A percentile compares a stretch with the other conserved stretches of the same genome.
Evolutionary conservation across 2,797 vertebrate genomes (phyloP).

Genomic region (Neomorphus geoffroyi): DNA sequence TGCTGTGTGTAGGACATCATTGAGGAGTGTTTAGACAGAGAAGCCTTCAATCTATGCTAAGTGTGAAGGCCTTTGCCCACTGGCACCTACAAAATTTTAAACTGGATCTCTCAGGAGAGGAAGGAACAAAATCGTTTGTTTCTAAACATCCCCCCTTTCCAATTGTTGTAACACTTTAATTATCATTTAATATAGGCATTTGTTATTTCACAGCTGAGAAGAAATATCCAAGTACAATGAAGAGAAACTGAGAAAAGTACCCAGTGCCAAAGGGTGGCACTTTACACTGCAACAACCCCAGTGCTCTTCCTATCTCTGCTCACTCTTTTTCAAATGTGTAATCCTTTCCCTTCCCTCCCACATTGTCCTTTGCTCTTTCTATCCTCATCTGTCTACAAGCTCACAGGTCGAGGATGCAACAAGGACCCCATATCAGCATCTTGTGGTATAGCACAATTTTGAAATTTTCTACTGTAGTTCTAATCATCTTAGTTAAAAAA

Average conservation of each 20-base stretch:
- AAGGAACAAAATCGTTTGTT: background rate
- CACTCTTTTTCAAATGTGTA: background rate
- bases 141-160: background rate
- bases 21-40: background rate
- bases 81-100: background rate
- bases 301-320: background rate
- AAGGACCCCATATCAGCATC: background rate
- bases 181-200: background rate
- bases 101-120: background rate
- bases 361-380: background rate
- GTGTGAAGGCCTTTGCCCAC: background rate
- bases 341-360: background rate
- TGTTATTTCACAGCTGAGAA: conserved; percentile 8
- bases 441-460: background rate
- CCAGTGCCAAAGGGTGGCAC: background rate
- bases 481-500: background rate
- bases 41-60: background rate
- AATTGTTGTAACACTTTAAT: background rate
- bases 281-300: background rate
- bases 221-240: background rate
- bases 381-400: background rate
- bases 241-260: background rate
- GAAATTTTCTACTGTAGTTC: background rate
- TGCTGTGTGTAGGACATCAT: no score
- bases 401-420: background rate